Evolutionary conservation across 1,140 invertebrate genomes (phyloP), one percentile per base, ranked within the genome.

Genomic region (Aradophagus sp.): DNA sequence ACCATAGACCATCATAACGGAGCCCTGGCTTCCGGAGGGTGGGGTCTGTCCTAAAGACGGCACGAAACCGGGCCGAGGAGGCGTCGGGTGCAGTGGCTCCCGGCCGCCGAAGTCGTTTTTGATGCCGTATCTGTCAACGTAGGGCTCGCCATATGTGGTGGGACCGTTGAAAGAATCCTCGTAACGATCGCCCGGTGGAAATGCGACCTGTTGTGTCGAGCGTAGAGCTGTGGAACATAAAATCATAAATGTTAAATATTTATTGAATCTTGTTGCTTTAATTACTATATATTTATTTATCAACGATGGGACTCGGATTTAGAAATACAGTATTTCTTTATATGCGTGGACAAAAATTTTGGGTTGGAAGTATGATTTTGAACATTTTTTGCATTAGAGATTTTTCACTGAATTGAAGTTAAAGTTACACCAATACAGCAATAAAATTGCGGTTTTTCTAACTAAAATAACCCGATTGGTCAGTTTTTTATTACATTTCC

Each of bases 1-100:
- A n/a, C 97, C 97, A 86, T 99, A 99, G 17, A 99, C 95, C 97
- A 99, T 99, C 87, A 99, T 92, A 34, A 99, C 97, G 35, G 93
- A 91, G 12, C 95, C 94, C 75, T 93, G 92, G 75, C 79, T 81
- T 41, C 80, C 83, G 4, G 84, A 78, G 15, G 82, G 77, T 26
- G 82, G 84, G n/a, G 80, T 79, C 42, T 85, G 86, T 50, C 84
- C 80, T 55, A 87, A 74, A 59, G 84, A 80, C 48, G 84, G 80
- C 41, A 85, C 86, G 69, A 86, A 86, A 44, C 82, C 86, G 13
- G 81, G 81, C 56, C 82, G 80, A 35, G 85, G 81, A 34, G 86
- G 85, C 27, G 86, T 84, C 17, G 86, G 86, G 71, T 86, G 86
- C 12, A 87, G 68, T 2, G 85, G 84, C 36, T 87, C 85, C 17